phyloP scores from a whole-genome alignment of 2,888 invertebrate genomes.

The Caenorhabditis sp. region DNA sequence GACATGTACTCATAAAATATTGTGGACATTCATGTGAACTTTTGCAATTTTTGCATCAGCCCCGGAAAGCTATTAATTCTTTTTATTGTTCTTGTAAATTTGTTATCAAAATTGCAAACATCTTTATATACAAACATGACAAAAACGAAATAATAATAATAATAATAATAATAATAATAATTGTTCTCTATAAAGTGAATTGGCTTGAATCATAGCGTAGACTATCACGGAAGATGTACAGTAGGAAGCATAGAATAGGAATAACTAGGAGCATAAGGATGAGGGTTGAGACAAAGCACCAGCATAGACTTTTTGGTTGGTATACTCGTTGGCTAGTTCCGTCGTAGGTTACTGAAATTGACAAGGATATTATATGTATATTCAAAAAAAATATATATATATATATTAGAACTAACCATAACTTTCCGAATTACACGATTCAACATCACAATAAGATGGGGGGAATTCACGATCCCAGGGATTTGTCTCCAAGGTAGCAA shows the following conservation, averaged over 20 bases:
- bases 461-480: slow-evolving; percentile 26
- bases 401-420: neutral
- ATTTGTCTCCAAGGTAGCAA: slow-evolving; percentile 12
- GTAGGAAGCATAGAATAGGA: neutral
- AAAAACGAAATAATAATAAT: neutral
- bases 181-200: neutral
- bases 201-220: neutral
- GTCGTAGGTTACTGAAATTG: neutral
- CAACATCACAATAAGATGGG: slow-evolving; percentile 29
- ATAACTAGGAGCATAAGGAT: neutral
- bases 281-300: neutral
- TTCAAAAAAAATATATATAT: neutral
- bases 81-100: neutral
- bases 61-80: neutral
- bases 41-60: too few relatives aligned
- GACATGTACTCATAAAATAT: too few relatives aligned
- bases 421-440: neutral
- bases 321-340: neutral
- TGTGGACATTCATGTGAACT: neutral
- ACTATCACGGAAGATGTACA: neutral
- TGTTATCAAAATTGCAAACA: neutral
- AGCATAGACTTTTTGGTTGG: neutral
- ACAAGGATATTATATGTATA: neutral
- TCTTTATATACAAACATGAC: neutral
- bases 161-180: neutral